Percentiles rank a stretch among this genome's conserved stretches.
Conservation (phyloP, 2,797 vertebrate genomes). For the Discoglossus pictus region DNA sequence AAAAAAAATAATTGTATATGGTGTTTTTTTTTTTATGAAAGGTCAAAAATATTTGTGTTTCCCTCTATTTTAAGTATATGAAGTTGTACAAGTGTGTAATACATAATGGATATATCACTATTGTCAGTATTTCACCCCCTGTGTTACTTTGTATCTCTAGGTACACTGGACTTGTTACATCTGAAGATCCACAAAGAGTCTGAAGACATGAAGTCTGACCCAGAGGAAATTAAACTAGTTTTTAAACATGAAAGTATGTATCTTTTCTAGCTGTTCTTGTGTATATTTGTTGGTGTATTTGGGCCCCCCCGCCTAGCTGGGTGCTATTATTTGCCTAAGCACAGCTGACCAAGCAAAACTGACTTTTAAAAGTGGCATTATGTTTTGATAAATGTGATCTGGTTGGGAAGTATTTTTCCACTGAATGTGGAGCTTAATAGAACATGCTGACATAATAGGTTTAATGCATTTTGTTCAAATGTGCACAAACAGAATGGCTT, state of each 20-base stretch:
- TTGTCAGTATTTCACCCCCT: no score
- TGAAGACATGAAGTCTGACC: slow-evolving; percentile 43
- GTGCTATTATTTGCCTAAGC: slow-evolving; percentile 84
- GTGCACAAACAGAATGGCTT: slow-evolving; percentile 86
- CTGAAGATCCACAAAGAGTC: slow-evolving; percentile 37
- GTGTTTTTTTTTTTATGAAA: no score
- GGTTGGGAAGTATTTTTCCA: slow-evolving; percentile 85
- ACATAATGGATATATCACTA: no score
- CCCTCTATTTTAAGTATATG: no score
- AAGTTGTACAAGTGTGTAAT: no score
- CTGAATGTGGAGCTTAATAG: slow-evolving; percentile 83
- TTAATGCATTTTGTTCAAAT: slow-evolving; percentile 86
- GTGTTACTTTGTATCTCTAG: slow-evolving; percentile 8
- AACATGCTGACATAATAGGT: slow-evolving; percentile 85
- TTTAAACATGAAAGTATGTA: slow-evolving; percentile 47
- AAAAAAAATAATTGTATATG: no score
- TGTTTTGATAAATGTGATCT: slow-evolving; percentile 87
- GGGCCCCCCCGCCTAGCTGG: slow-evolving; percentile 71
- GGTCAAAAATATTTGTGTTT: no score
- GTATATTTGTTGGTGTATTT: no score
- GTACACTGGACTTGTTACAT: slow-evolving; percentile 48
- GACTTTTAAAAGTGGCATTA: slow-evolving; percentile 86
- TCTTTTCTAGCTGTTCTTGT: no score
- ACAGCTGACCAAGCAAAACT: slow-evolving; percentile 86
- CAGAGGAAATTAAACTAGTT: slow-evolving; percentile 19